These are phyloP conservation scores for Pangasius mekongensis DNA, from an alignment of 2,797 vertebrate species.

Conservation along the genomic window DNA sequence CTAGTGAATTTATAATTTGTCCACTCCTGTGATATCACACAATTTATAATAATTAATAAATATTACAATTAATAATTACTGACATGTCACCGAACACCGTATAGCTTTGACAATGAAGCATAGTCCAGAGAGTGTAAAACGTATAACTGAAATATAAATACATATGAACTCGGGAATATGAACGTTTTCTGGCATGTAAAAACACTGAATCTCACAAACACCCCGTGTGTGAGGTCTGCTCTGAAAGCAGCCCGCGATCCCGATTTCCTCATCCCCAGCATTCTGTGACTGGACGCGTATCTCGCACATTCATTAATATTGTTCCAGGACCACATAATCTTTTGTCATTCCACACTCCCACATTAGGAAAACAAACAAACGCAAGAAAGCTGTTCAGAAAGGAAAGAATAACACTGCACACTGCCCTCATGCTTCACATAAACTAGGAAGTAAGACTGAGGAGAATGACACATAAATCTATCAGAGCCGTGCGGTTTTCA, in stretches of 20 bases:
- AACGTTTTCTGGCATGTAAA: background rate
- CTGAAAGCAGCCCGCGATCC: background rate
- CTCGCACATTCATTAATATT: background rate
- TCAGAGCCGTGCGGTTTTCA: constrained; percentile 25
- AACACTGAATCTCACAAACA: background rate
- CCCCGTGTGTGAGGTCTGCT: background rate
- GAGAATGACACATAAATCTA: constrained; percentile 31
- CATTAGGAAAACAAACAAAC: constrained; percentile 16
- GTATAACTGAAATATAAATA: background rate
- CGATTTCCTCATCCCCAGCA: constrained; percentile 17
- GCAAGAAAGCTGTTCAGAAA: constrained; percentile 19
- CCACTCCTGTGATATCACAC: background rate
- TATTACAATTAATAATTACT: background rate
- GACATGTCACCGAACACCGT: background rate
- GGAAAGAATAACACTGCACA: constrained; percentile 5
- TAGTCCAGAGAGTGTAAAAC: background rate
- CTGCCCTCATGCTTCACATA: background rate
- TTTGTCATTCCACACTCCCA: constrained; percentile 34
- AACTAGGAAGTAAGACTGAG: constrained; percentile 16
- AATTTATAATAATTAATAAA: background rate
- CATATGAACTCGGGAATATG: background rate
- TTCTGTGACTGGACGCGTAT: constrained; percentile 6
- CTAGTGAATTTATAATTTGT: background rate
- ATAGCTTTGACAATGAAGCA: background rate
- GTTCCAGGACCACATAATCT: constrained; percentile 12